Base-by-base conservation (phyloP, 2,113 vertebrate species). In the Malurus melanocephalus region DNA sequence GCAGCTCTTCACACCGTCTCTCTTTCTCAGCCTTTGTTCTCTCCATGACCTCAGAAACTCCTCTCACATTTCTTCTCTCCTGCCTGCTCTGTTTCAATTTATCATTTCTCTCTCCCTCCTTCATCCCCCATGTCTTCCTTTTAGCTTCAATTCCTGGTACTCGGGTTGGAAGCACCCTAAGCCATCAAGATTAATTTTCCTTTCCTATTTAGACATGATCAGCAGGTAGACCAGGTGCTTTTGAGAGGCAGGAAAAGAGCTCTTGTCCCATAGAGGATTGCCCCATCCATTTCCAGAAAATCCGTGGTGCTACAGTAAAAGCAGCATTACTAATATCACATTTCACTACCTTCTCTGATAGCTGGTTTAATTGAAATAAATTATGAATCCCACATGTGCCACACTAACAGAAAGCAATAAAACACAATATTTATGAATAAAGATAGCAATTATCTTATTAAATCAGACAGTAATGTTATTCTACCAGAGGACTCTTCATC, bases 381-480 rank as follows among this genome's bases (percentile, higher is more conserved):
- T 94, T 92, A 95, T 93, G 89, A 95, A 95, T 94, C 92, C 91
- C 84, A 88, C 69, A 65, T 86, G 88, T 86, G 76, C 93, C 89
- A 79, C 55, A 60, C 76, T 90, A 94, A 85, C 65, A 87, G 90
- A 95, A 90, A 93, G 93, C 74, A 93, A 94, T 95, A 95, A 95
- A 94, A 91, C 85, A 94, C 66, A 93, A 59, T 89, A 93, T 95
- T 96, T 96, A 94, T 94, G 80, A 89, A 94, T 93, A 93, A 95
- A 95, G 89, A 85, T 87, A 86, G 83, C 85, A 94, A 95, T 96
- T 96, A 94, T 85, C 89, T 93, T 94, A 95, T 96, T 95, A 95
- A 94, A 91, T 90, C 89, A 90, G 81, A 80, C 62, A 77, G 89
- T 89, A 84, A 88, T 85, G 77, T 85, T 96, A 94, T 93, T 90